Evolutionary conservation across 2,113 vertebrate genomes (phyloP).

Genomic region (Takifugu flavidus): DNA sequence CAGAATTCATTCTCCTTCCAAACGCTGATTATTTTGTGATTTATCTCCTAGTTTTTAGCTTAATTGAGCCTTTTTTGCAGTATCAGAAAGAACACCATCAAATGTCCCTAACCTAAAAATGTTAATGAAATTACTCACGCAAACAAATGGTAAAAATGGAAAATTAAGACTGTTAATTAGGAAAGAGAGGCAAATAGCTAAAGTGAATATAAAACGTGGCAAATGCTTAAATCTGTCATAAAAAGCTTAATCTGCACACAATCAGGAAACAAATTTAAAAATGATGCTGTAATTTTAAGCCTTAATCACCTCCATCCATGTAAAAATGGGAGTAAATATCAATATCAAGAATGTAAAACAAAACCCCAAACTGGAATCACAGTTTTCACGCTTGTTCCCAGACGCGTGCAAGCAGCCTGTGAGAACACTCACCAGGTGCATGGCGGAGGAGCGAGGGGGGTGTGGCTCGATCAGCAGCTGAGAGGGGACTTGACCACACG

Average conservation of each 20-base stretch:
- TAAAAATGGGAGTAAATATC: no score
- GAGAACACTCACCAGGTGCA: conserved; percentile 93
- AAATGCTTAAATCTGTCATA: not conserved
- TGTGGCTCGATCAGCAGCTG: conserved; percentile 99
- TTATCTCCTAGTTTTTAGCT: not conserved
- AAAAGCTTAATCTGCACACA: not conserved
- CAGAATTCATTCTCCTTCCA: no score
- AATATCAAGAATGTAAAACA: no score
- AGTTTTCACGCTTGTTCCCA: not conserved
- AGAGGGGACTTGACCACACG: conserved; percentile 94
- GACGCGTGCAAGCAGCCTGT: not conserved
- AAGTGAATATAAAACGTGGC: no score
- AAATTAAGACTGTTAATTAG: no score
- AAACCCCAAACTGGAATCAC: not conserved
- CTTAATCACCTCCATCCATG: no score
- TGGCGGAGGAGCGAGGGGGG: conserved; percentile 97
- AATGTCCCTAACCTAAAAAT: not conserved
- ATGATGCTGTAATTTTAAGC: no score
- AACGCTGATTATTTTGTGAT: not conserved
- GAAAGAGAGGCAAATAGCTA: no score
- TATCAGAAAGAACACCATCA: not conserved
- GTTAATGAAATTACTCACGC: no score
- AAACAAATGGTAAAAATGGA: no score
- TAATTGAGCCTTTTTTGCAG: not conserved
- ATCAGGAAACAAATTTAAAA: no score